Percentiles rank a stretch among this genome's conserved stretches.
These are phyloP conservation scores for Dascillus cervinus DNA, from an alignment of 2,888 invertebrate genomes.

Conservation along the genomic window DNA sequence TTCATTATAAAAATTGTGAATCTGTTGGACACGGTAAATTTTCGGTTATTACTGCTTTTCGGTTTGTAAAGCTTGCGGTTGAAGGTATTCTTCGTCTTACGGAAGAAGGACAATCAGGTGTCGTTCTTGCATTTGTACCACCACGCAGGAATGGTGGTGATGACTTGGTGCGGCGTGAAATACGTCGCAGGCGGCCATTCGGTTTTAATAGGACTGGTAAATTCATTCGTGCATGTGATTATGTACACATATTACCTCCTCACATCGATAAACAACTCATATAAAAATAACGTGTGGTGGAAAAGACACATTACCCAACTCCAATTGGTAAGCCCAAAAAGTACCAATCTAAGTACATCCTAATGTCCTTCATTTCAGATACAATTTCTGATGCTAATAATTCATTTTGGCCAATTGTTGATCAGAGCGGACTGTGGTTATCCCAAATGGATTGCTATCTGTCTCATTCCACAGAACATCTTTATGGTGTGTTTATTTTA, in stretches of 20 bases:
- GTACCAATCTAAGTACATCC: too few relatives aligned
- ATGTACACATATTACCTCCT: constrained; percentile 91
- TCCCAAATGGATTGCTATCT: constrained; percentile 59
- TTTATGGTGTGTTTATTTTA: constrained; percentile 73
- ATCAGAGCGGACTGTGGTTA: constrained; percentile 61
- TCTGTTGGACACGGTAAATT: constrained; percentile 72
- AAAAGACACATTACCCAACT: constrained; percentile 82
- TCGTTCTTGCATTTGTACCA: constrained; percentile 86
- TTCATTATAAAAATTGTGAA: constrained; percentile 73
- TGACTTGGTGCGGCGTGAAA: constrained; percentile 72
- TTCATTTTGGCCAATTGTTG: constrained; percentile 58
- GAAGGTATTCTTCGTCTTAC: constrained; percentile 80
- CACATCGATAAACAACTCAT: constrained; percentile 78
- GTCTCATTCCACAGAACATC: constrained; percentile 59
- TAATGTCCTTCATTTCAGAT: constrained; percentile 51
- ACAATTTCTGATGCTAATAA: constrained; percentile 68
- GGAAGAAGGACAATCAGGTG: constrained; percentile 84
- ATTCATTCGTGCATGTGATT: constrained; percentile 82
- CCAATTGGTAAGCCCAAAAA: constrained; percentile 71
- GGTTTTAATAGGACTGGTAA: constrained; percentile 77
- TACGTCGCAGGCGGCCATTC: constrained; percentile 82
- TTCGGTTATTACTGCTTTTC: too few relatives aligned
- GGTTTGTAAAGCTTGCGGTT: too few relatives aligned
- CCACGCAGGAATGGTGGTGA: constrained; percentile 71
- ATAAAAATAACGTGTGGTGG: constrained; percentile 92